Percentiles rank a stretch among this genome's conserved stretches.
Evolutionary conservation across 2,888 invertebrate genomes (phyloP).

Genomic region (Junonia oenone): DNA sequence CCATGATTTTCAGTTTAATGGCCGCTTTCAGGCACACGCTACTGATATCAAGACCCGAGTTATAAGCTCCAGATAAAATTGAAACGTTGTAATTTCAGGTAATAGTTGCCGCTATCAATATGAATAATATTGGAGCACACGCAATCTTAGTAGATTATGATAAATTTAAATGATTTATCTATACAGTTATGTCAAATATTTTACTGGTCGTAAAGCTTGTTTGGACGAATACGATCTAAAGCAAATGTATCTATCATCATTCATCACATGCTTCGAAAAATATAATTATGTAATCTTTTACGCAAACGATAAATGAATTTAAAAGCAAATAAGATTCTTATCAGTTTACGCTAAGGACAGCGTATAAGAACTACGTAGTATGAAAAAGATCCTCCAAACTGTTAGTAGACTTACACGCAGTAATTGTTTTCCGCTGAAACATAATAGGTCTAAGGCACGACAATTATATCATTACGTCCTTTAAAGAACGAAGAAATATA

Average conservation of each 20-base stretch:
- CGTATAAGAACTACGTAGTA: no score
- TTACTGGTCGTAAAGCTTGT: not conserved
- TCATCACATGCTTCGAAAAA: no score
- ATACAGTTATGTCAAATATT: not conserved
- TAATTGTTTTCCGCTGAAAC: no score
- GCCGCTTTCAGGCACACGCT: constrained; percentile 16
- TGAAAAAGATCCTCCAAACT: no score
- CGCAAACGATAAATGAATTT: no score
- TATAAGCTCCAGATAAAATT: constrained; percentile 2
- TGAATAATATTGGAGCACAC: not conserved
- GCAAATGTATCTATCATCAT: not conserved
- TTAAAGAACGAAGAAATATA: no score
- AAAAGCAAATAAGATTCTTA: no score
- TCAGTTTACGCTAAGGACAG: no score
- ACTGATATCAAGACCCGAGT: constrained; percentile 1
- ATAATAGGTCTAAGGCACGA: no score
- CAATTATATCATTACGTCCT: no score
- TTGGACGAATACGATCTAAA: not conserved
- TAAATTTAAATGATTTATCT: not conserved
- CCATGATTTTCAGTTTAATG: constrained; percentile 27
- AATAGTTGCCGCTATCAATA: not conserved
- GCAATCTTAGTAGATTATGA: not conserved
- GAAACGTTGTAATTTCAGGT: constrained; percentile 1
- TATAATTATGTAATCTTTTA: no score
- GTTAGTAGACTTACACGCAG: no score